Conservation (phyloP, 2,113 vertebrate species). For the Numenius arquata region DNA sequence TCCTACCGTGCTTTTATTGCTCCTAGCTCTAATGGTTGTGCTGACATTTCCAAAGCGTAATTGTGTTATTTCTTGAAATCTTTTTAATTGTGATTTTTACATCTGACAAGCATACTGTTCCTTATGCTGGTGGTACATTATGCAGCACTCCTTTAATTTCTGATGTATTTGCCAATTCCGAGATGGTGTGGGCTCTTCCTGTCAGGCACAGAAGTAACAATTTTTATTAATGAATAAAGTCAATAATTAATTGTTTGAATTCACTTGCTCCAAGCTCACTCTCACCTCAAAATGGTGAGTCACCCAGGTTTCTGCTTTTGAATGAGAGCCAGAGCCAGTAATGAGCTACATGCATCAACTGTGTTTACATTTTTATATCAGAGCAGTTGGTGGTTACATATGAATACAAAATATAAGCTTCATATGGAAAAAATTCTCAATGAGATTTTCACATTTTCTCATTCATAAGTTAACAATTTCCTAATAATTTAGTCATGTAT, state of each 20-base stretch:
- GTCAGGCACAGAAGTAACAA: background rate
- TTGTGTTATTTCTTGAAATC: slow-evolving; percentile 2
- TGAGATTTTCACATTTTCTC: background rate
- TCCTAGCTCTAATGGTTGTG: background rate
- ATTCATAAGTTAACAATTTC: background rate
- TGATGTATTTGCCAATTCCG: background rate
- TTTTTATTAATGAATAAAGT: background rate
- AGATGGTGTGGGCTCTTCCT: background rate
- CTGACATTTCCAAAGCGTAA: slow-evolving; percentile 19
- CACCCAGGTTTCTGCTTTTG: background rate
- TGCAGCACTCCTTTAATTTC: background rate
- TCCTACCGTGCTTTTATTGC: background rate
- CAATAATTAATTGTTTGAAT: background rate
- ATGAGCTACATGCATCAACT: background rate
- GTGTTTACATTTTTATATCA: background rate
- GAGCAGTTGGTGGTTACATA: background rate
- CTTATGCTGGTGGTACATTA: background rate
- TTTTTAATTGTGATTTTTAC: slow-evolving; percentile 20
- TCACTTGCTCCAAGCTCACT: background rate
- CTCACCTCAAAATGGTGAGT: background rate
- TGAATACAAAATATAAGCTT: background rate
- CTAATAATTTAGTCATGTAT: background rate
- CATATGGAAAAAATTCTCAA: background rate
- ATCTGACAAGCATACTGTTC: background rate
- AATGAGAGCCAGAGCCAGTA: background rate